Evolutionary conservation across 2,888 invertebrate genomes (phyloP), one percentile per base, ranked within the genome.

Genomic region (Tanytarsus gracilentus): DNA sequence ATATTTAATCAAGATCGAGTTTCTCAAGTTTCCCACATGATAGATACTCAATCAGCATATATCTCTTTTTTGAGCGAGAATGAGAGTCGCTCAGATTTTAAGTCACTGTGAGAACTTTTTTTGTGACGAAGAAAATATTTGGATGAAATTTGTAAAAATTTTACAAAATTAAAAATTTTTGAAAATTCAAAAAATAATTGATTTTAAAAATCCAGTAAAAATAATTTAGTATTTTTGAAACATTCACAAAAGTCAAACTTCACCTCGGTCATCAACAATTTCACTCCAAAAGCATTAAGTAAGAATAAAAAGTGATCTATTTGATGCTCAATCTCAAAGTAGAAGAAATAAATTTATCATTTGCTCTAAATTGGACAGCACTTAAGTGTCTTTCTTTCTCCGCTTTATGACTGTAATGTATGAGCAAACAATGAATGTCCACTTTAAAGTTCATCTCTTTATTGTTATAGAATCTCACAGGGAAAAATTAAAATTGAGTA

Each of bases 1-100:
- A 44, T 44, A 44, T 44, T 44, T 44, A 44, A 44, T 44, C 44
- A 44, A 44, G 44, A 44, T 44, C 44, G 23, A 44, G 44, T 44
- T 44, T 44, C 44, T 44, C 44, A 11, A 21, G 44, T 44, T 44
- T 44, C 44, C 18, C 44, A 44, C 44, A 44, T 44, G 44, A 44
- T 44, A 44, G 44, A 44, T 44, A 44, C 23, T 44, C 44, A 18
- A 44, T 44, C 44, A 44, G n/a, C n/a, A 44, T 44, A 44, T 11
- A 16, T 18, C 21, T 44, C 44, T 44, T 44, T 23, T 44, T 36
- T 44, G 18, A 23, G 11, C 23, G 44, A 44, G 44, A 44, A 23
- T 44, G 3, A 44, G 18, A 23, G 21, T 44, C 44, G 23, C 44
- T n/a, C n/a, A n/a, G 44, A 44, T 44, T 16, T 36, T 14, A 7